Percentiles rank a stretch among this genome's conserved stretches.
Evolutionary conservation across 2,113 vertebrate genomes (phyloP).

Genomic region (Clupea harengus): DNA sequence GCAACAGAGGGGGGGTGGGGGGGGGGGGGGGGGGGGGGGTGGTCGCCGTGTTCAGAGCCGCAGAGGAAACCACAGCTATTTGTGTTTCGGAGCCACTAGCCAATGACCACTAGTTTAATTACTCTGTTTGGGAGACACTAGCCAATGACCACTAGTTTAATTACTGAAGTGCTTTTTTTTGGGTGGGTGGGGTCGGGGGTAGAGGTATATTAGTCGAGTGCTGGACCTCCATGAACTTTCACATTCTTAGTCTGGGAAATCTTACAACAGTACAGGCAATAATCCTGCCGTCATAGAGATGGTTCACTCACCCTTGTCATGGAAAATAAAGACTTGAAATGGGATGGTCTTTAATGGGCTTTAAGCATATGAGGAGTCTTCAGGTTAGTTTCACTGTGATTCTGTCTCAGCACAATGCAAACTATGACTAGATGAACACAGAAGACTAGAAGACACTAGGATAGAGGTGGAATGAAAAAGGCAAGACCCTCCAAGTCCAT

Average conservation of each 20-base stretch:
- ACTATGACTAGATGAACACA: neutral
- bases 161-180: neutral
- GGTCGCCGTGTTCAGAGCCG: too few species aligned
- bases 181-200: neutral
- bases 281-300: neutral
- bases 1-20: neutral
- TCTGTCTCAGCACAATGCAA: neutral
- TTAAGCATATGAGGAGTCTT: neutral
- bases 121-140: too few species aligned
- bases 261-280: neutral
- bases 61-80: too few species aligned
- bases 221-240: neutral
- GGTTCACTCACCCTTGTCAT: neutral
- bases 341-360: neutral
- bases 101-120: too few species aligned
- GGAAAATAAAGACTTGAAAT: neutral
- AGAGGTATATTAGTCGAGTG: neutral
- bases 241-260: neutral
- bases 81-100: too few species aligned
- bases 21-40: too few species aligned
- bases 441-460: neutral
- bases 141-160: too few species aligned
- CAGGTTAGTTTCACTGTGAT: too few species aligned
- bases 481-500: neutral
- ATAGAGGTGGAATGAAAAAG: neutral